A percentile compares a stretch with the other conserved stretches of the same genome.
Evolutionary conservation across 37 sponge, comb jelly and placozoan genomes (phyloP).

Genomic region (Aplysina aerophoba): DNA sequence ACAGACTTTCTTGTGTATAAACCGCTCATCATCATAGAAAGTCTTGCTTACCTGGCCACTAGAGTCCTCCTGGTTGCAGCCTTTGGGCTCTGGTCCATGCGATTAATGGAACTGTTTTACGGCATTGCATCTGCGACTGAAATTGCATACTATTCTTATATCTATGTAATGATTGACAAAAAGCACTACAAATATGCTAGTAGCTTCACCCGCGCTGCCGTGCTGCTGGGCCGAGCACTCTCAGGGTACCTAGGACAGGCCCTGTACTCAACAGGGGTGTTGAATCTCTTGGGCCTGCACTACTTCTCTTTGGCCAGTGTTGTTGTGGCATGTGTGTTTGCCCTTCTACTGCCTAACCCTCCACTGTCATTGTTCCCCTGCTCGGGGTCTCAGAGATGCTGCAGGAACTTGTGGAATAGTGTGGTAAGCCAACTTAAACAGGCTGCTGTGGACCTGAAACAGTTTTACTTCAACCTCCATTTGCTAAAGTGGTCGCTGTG

Average conservation of each 20-base stretch:
- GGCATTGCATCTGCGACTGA: slow-evolving; percentile 87
- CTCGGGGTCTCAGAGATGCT: neutral
- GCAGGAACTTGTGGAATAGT: neutral
- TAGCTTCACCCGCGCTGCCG: slow-evolving; percentile 60
- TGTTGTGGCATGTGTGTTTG: slow-evolving; percentile 55
- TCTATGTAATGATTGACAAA: slow-evolving; percentile 70
- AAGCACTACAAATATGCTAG: slow-evolving; percentile 66
- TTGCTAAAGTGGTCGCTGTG: slow-evolving; percentile 89
- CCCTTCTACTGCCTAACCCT: slow-evolving; percentile 30
- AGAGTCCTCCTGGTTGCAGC: slow-evolving; percentile 78
- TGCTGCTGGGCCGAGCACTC: slow-evolving; percentile 68
- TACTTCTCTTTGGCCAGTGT: slow-evolving; percentile 79
- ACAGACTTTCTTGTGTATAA: slow-evolving; percentile 81
- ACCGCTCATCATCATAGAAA: slow-evolving; percentile 81
- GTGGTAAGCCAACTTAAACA: neutral
- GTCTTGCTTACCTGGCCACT: slow-evolving; percentile 69
- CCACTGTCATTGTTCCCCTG: neutral
- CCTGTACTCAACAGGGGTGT: slow-evolving; percentile 49
- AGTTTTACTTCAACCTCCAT: slow-evolving; percentile 61
- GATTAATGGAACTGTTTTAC: slow-evolving; percentile 80
- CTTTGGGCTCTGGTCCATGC: slow-evolving; percentile 50
- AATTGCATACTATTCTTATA: slow-evolving; percentile 86
- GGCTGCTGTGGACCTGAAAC: slow-evolving; percentile 28
- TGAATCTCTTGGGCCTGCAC: slow-evolving; percentile 56
- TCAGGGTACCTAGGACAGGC: slow-evolving; percentile 70